phyloP scores from a whole-genome alignment of 2,888 invertebrate genomes.

The Platycnemis pennipes region DNA sequence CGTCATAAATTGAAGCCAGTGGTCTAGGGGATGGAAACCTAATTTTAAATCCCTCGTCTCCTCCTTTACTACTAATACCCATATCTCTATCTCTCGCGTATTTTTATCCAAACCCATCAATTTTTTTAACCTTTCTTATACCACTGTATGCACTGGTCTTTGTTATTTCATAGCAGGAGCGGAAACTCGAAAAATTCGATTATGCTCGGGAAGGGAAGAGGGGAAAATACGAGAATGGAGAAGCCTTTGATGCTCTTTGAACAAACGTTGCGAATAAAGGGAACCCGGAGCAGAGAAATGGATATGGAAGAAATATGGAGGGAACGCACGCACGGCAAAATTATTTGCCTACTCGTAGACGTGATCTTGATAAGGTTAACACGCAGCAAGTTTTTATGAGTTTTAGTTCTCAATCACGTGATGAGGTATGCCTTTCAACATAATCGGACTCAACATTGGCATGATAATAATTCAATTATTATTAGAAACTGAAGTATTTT shows the following conservation, averaged over 20 bases:
- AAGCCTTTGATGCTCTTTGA: conserved; percentile 10
- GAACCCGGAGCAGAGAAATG: neutral
- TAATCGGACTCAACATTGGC: no score
- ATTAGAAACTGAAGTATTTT: no score
- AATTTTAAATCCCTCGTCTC: conserved; percentile 48
- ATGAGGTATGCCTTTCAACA: no score
- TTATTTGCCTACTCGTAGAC: neutral
- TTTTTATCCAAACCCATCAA: neutral
- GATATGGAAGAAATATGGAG: neutral
- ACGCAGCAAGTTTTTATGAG: no score
- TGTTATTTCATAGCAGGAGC: conserved; percentile 19
- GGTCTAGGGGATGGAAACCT: conserved; percentile 41
- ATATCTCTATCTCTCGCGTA: neutral
- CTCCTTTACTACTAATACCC: neutral
- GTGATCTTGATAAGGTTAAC: neutral
- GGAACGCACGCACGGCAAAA: neutral
- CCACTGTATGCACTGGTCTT: neutral
- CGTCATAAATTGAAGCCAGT: conserved; percentile 64
- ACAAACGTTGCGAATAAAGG: neutral
- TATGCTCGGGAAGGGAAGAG: neutral
- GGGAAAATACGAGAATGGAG: neutral
- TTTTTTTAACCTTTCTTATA: conserved; percentile 37
- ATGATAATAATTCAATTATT: no score
- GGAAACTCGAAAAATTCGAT: conserved; percentile 53
- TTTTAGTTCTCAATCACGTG: no score